Conservation (phyloP, 2,113 vertebrate species). For the Ornithorhynchus anatinus region DNA sequence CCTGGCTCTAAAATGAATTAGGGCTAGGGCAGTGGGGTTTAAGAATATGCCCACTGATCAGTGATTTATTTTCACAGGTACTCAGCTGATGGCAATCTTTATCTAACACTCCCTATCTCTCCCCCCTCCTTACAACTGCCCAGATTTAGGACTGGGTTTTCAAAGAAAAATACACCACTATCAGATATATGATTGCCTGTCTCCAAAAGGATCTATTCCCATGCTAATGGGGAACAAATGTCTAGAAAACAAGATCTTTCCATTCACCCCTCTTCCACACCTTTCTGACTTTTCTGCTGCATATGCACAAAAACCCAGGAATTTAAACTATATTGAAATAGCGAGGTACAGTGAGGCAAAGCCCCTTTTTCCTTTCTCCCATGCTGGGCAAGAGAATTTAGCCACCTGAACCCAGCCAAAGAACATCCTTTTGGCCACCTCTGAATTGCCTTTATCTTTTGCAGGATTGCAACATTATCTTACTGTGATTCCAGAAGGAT, state of each 20-base stretch:
- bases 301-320: too few species aligned
- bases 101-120: too few species aligned
- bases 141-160: too few species aligned
- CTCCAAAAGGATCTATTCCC: background rate
- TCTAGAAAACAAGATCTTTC: background rate
- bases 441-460: slow-evolving; percentile 3
- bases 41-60: too few species aligned
- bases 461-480: background rate
- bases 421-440: slow-evolving; percentile 28
- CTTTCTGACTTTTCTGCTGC: too few species aligned
- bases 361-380: background rate
- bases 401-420: slow-evolving; percentile 26
- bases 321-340: background rate
- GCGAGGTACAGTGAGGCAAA: background rate
- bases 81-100: too few species aligned
- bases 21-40: too few species aligned
- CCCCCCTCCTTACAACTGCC: too few species aligned
- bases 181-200: background rate
- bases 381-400: background rate
- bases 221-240: background rate
- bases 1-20: too few species aligned
- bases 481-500: background rate
- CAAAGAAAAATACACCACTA: background rate
- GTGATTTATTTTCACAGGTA: too few species aligned
- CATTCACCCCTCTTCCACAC: too few species aligned